Conservation (phyloP, 1,140 invertebrate species). For the Drosophila pachea region DNA sequence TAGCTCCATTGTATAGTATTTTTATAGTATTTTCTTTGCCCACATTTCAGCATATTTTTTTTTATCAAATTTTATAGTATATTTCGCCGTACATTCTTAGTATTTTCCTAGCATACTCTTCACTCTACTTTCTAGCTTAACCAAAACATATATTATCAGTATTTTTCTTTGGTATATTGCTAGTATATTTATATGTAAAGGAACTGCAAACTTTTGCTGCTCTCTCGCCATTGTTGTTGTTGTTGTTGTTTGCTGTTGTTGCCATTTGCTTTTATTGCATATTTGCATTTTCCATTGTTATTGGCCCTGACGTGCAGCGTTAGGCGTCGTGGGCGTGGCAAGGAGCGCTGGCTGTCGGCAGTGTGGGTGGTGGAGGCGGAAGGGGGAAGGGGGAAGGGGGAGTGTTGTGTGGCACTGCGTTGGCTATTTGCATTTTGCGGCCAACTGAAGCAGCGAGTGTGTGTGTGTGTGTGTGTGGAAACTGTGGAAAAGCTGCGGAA, state of each 20-base stretch:
- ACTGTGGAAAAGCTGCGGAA: conserved; percentile 18
- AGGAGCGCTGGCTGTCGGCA: neutral
- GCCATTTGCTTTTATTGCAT: conserved; percentile 66
- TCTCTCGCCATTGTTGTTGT: neutral
- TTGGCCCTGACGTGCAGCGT: conserved; percentile 44
- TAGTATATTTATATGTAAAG: neutral
- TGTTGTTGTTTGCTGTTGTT: conserved; percentile 33
- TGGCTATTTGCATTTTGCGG: conserved; percentile 51
- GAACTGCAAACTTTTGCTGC: neutral
- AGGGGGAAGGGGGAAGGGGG: conserved; percentile 2
- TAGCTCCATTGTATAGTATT: no score
- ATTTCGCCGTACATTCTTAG: no score
- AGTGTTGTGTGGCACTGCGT: conserved; percentile 1
- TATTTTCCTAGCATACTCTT: no score
- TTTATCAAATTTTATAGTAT: no score
- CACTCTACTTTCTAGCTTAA: no score
- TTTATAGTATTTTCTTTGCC: no score
- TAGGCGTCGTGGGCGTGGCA: conserved; percentile 22
- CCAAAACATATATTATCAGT: neutral
- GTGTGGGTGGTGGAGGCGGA: no score
- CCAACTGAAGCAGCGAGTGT: conserved; percentile 20
- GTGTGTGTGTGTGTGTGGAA: conserved; percentile 26
- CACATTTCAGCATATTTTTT: no score
- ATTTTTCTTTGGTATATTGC: neutral
- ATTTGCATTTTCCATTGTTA: conserved; percentile 76